A percentile compares a stretch with the other conserved stretches of the same genome.
phyloP scores from a whole-genome alignment of 2,888 invertebrate species.

The Aspidiotus rigidus region DNA sequence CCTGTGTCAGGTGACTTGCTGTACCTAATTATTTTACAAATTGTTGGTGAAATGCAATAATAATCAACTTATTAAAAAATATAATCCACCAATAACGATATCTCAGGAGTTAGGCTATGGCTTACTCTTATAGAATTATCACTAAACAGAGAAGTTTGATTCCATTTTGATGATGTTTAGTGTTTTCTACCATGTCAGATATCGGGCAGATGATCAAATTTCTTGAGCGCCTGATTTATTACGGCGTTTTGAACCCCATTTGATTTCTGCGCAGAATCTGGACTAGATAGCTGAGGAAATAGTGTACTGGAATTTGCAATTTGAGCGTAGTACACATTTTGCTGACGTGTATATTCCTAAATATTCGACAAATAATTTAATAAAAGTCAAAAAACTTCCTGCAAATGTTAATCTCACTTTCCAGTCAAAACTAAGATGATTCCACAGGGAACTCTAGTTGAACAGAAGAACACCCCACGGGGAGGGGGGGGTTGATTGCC shows the following conservation, averaged over 20 bases:
- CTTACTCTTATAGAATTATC: too few species aligned
- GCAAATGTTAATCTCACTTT: not conserved
- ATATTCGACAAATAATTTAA: not conserved
- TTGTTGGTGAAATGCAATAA: too few species aligned
- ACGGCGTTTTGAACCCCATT: not conserved
- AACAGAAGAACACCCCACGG: too few species aligned
- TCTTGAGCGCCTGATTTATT: conserved; percentile 10
- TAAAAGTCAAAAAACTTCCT: not conserved
- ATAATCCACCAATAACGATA: too few species aligned
- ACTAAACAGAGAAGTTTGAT: not conserved
- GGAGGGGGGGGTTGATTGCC: too few species aligned
- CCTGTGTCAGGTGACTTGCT: too few species aligned
- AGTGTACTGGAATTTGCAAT: conserved; percentile 35
- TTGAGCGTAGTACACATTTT: conserved; percentile 35
- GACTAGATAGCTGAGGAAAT: conserved; percentile 39
- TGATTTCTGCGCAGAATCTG: conserved; percentile 34
- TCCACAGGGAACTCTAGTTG: not conserved
- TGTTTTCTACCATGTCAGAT: conserved; percentile 52
- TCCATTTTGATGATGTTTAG: conserved; percentile 7
- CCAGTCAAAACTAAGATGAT: not conserved
- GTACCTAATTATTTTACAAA: too few species aligned
- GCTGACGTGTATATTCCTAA: conserved; percentile 14
- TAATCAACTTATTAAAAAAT: too few species aligned
- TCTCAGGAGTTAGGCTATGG: too few species aligned
- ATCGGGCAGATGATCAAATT: conserved; percentile 61